Evolutionary conservation across 2,888 invertebrate species (phyloP).

Genomic region (Thyatira batis): DNA sequence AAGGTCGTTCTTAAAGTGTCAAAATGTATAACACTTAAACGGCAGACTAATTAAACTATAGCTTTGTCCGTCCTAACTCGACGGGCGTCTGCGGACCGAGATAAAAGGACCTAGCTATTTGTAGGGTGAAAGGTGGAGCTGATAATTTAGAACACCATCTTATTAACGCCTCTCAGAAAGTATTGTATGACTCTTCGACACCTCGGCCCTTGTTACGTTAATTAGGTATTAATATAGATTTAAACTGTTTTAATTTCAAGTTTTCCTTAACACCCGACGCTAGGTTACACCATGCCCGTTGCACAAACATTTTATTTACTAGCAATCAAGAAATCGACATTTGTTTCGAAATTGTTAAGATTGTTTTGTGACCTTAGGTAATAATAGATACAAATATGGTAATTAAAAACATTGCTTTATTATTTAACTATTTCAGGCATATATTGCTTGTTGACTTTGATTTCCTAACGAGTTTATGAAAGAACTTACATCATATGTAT

Average conservation of each 20-base stretch:
- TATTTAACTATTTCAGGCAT: no score
- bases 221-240: slow-evolving; percentile 18
- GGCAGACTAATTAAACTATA: slow-evolving; percentile 41
- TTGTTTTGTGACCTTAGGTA: no score
- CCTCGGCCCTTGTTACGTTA: slow-evolving; percentile 11
- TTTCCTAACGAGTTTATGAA: no score
- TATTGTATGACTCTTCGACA: slow-evolving; percentile 24
- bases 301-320: no score
- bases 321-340: no score
- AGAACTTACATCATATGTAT: no score
- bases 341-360: no score
- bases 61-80: slow-evolving; percentile 28
- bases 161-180: slow-evolving; percentile 28
- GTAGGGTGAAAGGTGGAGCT: slow-evolving; percentile 34
- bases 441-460: no score
- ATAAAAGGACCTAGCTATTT: slow-evolving; percentile 38
- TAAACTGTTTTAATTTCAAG: slow-evolving; percentile 16
- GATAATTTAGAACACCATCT: slow-evolving; percentile 45
- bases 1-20: slow-evolving; percentile 27
- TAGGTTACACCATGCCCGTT: no score
- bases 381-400: no score
- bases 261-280: slow-evolving; percentile 24
- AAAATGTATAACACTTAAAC: slow-evolving; percentile 28
- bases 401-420: no score
- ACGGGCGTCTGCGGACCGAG: slow-evolving; percentile 35